Evolutionary conservation across 2,113 vertebrate genomes (phyloP).

Genomic region (Polypterus senegalus): DNA sequence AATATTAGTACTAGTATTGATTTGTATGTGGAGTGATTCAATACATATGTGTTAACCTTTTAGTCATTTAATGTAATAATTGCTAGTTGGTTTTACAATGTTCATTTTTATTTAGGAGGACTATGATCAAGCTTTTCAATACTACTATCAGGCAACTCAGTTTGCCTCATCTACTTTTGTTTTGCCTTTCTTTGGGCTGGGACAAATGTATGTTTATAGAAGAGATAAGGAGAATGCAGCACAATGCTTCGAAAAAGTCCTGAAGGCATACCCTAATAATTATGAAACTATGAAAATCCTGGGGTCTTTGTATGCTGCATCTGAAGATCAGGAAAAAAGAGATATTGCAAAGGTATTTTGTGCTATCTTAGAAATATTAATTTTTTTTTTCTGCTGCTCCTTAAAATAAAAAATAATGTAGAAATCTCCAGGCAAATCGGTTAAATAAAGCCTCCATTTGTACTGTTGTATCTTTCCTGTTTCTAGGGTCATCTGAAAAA

Average conservation of each 20-base stretch:
- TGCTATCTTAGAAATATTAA: neutral
- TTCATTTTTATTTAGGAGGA: constrained; percentile 63
- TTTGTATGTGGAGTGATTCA: no score
- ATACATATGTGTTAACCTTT: no score
- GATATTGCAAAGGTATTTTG: constrained; percentile 81
- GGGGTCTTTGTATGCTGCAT: constrained; percentile 90
- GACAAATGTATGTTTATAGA: constrained; percentile 97
- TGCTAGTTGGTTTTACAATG: no score
- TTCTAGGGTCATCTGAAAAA: constrained; percentile 89
- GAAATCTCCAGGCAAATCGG: neutral
- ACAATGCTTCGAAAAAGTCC: constrained; percentile 94
- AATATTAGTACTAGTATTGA: no score
- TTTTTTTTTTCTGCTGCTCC: neutral
- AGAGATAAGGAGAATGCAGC: constrained; percentile 96
- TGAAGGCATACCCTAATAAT: constrained; percentile 97
- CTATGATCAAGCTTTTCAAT: constrained; percentile 97
- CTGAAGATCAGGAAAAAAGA: constrained; percentile 93
- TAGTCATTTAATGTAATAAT: no score
- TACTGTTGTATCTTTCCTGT: constrained; percentile 11
- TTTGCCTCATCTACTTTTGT: constrained; percentile 95
- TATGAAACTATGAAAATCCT: constrained; percentile 99
- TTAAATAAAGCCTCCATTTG: no score
- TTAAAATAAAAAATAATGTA: neutral
- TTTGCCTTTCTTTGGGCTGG: constrained; percentile 90
- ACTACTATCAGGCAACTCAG: constrained; percentile 97